A percentile compares a stretch with the other conserved stretches of the same genome.
Evolutionary conservation across 2,113 vertebrate species (phyloP).

Genomic region (Corvus cornix): DNA sequence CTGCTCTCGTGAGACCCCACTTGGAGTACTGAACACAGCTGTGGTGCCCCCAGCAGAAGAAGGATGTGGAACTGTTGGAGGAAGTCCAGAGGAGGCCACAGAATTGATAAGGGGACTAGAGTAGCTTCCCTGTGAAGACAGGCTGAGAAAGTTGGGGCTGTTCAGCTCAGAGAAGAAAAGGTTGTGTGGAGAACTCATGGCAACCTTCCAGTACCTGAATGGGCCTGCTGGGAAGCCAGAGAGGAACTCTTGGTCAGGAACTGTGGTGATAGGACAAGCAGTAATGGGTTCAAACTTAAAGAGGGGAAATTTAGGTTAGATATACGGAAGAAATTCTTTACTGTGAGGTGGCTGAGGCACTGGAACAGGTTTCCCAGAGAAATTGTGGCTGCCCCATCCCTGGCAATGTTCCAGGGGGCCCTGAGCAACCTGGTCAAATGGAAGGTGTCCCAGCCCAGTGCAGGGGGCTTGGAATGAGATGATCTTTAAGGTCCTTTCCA

Average conservation of each 20-base stretch:
- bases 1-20: neutral
- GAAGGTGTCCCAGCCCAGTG: neutral
- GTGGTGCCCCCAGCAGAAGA: neutral
- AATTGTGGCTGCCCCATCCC: neutral
- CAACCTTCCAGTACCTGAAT: neutral
- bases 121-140: neutral
- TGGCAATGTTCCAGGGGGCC: neutral
- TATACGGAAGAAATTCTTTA: neutral
- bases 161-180: neutral
- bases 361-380: neutral
- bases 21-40: neutral
- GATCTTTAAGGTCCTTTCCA: neutral
- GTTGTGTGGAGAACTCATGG: neutral
- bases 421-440: neutral
- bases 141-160: neutral
- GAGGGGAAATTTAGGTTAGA: neutral
- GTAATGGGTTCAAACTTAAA: neutral
- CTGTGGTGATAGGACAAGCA: neutral
- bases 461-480: neutral
- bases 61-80: neutral
- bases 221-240: neutral
- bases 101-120: too few species aligned
- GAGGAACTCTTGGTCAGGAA: neutral
- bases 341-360: neutral
- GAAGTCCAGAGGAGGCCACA: neutral